Evolutionary conservation across 2,888 invertebrate genomes (phyloP).

Genomic region (Acanthosepion esculentum): DNA sequence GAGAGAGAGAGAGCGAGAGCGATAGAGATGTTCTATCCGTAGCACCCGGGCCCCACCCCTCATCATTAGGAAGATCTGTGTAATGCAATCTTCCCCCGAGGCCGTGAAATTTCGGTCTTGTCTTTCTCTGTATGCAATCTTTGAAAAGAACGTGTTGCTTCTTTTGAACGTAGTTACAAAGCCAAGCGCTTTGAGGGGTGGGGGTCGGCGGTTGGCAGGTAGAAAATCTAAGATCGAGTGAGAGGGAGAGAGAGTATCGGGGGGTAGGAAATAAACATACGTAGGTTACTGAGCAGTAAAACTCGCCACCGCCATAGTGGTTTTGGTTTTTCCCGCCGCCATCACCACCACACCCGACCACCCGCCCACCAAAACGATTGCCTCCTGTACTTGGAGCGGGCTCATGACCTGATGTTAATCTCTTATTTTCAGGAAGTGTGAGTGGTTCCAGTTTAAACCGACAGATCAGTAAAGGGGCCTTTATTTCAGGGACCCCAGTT

Average conservation of each 20-base stretch:
- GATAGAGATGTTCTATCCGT: no score
- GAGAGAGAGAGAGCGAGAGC: no score
- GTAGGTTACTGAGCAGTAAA: neutral
- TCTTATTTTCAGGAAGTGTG: constrained; percentile 23
- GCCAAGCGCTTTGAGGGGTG: neutral
- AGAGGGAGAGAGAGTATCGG: neutral
- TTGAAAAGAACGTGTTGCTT: constrained; percentile 25
- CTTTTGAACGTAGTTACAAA: constrained; percentile 4
- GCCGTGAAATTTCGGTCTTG: neutral
- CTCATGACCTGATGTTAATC: neutral
- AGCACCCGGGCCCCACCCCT: no score
- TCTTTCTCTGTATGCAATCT: neutral
- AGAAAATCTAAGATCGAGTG: neutral
- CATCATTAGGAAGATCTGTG: neutral
- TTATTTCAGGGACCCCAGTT: constrained; percentile 22
- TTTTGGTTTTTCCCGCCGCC: neutral
- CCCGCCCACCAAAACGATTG: neutral
- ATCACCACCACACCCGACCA: neutral
- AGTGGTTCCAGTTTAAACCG: neutral
- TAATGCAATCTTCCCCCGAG: neutral
- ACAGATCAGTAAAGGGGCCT: constrained; percentile 33
- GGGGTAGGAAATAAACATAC: neutral
- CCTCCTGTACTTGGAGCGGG: constrained; percentile 4
- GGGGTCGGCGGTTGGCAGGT: neutral
- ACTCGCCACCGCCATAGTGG: neutral